Percentiles rank a stretch among this genome's conserved stretches.
Conservation (phyloP, 2,888 invertebrate species). For the Oxystoma pomonae region DNA sequence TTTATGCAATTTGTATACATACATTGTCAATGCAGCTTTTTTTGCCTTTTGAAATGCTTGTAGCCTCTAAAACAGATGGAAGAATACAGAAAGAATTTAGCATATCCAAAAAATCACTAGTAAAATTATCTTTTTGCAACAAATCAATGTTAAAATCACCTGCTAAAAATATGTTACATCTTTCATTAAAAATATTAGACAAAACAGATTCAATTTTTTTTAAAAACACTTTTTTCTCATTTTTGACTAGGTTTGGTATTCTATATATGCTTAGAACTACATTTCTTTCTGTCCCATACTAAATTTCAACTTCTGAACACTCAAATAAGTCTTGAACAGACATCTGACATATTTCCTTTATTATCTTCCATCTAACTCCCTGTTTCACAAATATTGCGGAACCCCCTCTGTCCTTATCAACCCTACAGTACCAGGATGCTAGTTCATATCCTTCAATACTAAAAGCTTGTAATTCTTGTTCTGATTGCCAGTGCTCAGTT, state of each 20-base stretch:
- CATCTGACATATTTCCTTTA: not conserved
- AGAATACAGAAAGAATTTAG: not conserved
- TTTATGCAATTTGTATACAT: not conserved
- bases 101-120: not conserved
- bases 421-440: not conserved
- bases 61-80: not conserved
- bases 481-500: not conserved
- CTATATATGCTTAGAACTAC: not conserved
- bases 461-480: too few relatives aligned
- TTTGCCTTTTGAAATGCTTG: not conserved
- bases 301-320: too few relatives aligned
- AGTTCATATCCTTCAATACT: too few relatives aligned
- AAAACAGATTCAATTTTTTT: not conserved
- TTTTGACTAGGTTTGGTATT: not conserved
- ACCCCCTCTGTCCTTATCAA: not conserved
- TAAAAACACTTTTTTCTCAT: not conserved
- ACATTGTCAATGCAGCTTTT: not conserved
- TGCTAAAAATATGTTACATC: not conserved
- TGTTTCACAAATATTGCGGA: not conserved
- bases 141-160: not conserved
- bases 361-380: not conserved
- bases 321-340: not conserved
- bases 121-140: not conserved
- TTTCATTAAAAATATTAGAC: not conserved
- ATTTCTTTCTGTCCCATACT: too few relatives aligned